phyloP scores from a whole-genome alignment of 2,797 vertebrate genomes.

The Takifugu ocellatus region DNA sequence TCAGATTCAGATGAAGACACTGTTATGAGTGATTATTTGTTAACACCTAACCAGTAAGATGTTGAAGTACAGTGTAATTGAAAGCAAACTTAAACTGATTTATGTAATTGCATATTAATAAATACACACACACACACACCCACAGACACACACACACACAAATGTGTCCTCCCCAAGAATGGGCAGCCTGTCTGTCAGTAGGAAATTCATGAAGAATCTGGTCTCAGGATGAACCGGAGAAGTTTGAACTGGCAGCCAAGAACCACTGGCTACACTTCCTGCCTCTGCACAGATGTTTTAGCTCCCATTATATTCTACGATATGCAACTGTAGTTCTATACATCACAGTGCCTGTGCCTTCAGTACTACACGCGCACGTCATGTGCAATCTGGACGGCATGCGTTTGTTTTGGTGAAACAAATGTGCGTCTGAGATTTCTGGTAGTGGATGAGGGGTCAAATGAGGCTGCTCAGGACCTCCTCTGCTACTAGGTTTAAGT shows the following conservation, averaged over 20 bases:
- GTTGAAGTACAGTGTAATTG: no score
- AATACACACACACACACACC: constrained; percentile 3
- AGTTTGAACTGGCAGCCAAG: constrained; percentile 60
- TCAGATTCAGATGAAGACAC: no score
- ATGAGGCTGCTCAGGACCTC: constrained; percentile 49
- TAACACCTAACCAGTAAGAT: no score
- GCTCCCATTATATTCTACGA: constrained; percentile 57
- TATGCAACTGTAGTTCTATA: constrained; percentile 36
- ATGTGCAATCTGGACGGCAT: constrained; percentile 23
- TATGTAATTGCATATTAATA: background rate
- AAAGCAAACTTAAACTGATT: background rate
- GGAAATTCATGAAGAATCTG: constrained; percentile 53
- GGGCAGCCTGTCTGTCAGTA: constrained; percentile 42
- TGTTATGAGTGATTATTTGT: no score
- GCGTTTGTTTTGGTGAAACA: background rate
- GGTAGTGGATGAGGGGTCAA: constrained; percentile 46
- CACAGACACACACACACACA: constrained; percentile 13
- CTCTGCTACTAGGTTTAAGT: constrained; percentile 62
- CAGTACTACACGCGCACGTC: background rate
- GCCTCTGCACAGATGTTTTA: constrained; percentile 63
- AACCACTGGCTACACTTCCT: constrained; percentile 63
- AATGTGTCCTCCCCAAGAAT: constrained; percentile 27
- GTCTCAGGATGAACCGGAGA: constrained; percentile 54
- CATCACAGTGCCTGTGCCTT: constrained; percentile 36
- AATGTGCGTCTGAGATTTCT: constrained; percentile 20